phyloP scores from a whole-genome alignment of 2,113 vertebrate genomes.

The Platanista minor region DNA sequence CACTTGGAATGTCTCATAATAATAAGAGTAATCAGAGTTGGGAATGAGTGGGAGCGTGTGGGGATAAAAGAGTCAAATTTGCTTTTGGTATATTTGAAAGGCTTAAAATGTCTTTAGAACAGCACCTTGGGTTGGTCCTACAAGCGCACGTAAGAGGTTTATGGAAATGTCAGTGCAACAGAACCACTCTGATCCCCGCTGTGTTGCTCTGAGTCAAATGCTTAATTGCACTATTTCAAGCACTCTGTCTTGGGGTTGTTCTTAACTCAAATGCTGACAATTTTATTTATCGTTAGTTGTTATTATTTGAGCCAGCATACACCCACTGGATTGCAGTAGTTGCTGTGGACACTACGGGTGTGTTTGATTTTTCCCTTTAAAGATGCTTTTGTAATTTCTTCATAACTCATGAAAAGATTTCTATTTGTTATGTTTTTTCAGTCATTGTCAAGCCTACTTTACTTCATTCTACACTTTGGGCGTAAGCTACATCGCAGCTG shows the following conservation, averaged over 20 bases:
- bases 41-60: fast-evolving
- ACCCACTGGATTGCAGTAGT: background rate
- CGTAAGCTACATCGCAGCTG: background rate
- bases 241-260: background rate
- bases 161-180: background rate
- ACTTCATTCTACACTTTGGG: background rate
- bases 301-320: background rate
- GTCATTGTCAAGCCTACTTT: background rate
- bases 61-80: background rate
- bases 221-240: background rate
- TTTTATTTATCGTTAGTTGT: background rate
- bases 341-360: background rate
- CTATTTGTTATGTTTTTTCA: background rate
- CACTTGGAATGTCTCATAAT: background rate
- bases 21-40: background rate
- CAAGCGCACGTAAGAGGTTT: background rate
- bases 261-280: background rate
- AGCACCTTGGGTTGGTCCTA: background rate
- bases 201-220: background rate
- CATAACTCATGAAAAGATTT: background rate
- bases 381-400: background rate
- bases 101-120: background rate
- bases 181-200: background rate
- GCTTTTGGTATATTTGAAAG: background rate
- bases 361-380: background rate